Evolutionary conservation across 2,113 vertebrate genomes (phyloP), one percentile per base, ranked within the genome.

Genomic region (Trachemys scripta): DNA sequence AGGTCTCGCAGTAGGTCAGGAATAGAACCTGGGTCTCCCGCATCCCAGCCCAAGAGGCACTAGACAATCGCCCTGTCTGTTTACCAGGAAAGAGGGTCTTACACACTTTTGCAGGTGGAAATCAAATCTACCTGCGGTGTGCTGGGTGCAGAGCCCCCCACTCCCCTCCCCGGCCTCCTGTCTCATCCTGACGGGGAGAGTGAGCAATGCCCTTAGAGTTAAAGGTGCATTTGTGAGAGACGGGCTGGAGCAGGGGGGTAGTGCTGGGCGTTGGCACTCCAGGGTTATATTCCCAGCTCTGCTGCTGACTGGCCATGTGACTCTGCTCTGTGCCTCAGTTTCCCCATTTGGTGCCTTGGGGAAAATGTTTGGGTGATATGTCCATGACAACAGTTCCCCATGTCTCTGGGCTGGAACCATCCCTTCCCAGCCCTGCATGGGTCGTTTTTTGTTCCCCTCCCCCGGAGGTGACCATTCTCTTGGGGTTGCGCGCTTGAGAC

Each of bases 251-350:
- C 45, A 31, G 13, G 76, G 69, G 85, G 59, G 8, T 12, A 2
- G 5, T 2, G 29, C 12, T 25, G 6, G n/a, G 10, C 14, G n/a
- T 24, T 5, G 5, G 0, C 0, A 0, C 3, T 4, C 47, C 19
- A 3, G 25, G 17, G 13, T 0, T 3, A 6, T 2, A 42, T 5
- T 3, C 10, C 22, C 24, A 6, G 0, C 0, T 69, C 7, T 27
- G 31, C 47, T 31, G 4, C 3, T 1, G 24, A 35, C 16, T 29
- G 2, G 4, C 3, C 6, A 27, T 5, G 14, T 29, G 54, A 42
- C 50, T 14, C 22, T 12, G 38, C 11, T 25, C 75, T 0, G 42
- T 47, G 42, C 42, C 42, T 78, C 75, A 29, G 75, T 78, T 47
- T 78, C 42, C 75, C 42, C 42, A 29, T 25, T 45, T 7, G 65